Base-by-base conservation (phyloP, 1,140 invertebrate genomes). In the Druon quercuslanigerum region DNA sequence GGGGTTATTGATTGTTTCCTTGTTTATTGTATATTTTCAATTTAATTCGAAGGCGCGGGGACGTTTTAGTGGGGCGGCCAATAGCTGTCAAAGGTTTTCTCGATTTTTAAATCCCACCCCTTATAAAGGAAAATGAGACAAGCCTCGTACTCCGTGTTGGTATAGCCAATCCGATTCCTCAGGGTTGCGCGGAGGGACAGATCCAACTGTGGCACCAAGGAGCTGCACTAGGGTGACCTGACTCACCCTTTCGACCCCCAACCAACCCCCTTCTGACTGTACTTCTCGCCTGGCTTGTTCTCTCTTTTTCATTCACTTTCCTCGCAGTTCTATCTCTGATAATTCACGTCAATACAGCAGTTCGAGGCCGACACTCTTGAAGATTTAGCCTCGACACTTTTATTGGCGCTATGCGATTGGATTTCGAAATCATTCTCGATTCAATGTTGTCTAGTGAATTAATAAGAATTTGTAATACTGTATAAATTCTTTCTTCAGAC, bases 21-120 rank as follows among this genome's bases (percentile, higher is more conserved):
- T 90, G 89, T 90, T 90, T 91, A 91, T 91, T 90, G 88, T 91
- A 91, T 91, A 91, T 91, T 91, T 91, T 90, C 90, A 86, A 91
- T 91, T 91, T 91, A 91, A 90, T 91, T 91, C 87, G 82, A 82
- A 84, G 79, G 85, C 77, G 79, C 81, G 82, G 79, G 77, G 76
- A 77, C 60, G 78, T 66, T 46, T 54, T 60, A 79, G 75, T 76
- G 82, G 81, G 83, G 78, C 77, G 78, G 79, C 89, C 89, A 91
- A 91, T 91, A 91, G 89, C 90, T 91, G 90, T 91, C 90, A 90
- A 85, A 87, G 84, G 84, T 84, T 88, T 89, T 79, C 87, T 88
- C 90, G 87, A 87, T 90, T 91, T 91, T 91, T 89, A 91, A 91
- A 90, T 88, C 89, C 89, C 85, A 79, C 79, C 78, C 86, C 87